Evolutionary conservation across 2,888 invertebrate genomes (phyloP), one percentile per base, ranked within the genome.

Genomic region (Notodonta ziczac): DNA sequence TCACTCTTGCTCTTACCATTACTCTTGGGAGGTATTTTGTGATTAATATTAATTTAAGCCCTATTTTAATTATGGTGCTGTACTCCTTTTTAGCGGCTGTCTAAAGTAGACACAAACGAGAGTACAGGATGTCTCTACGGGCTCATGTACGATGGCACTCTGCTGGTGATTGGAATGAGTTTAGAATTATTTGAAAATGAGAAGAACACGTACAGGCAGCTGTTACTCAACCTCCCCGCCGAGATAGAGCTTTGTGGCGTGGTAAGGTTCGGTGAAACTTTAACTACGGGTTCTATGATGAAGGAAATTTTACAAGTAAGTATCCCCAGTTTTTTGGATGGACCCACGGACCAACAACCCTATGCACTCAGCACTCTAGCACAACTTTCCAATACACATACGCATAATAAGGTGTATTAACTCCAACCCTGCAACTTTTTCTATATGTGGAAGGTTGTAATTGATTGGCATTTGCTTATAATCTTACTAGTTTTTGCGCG

Each of bases 191-290:
- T 95, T 77, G 94, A 95, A 59, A 91, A 92, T 89, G 90, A 93
- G 81, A 88, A 93, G 79, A 90, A 90, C 69, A 84, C 89, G n/a
- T 91, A 94, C 68, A 90, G 88, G 51, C 90, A 94, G 68, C 81
- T 96, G 50, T 93, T 95, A 67, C 91, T 96, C 39, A 95, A 95
- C 76, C 95, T 97, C 77, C 97, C 97, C 14, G 96, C 96, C 3
- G 97, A 97, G 85, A 88, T 97, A 64, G 97, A 97, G 87, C 90
- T 97, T 57, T 97, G 97, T 83, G 97, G 97, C 39, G 93, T 96
- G 61, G 94, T 97, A 14, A 95, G 95, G 76, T 95, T 96, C 68
- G 95, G 95, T 24, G 94, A 95, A 72, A 94, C 94, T 56, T 86
- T 94, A 53, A 94, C 95, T 69, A 93, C 94, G 54, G 95, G 96